Evolutionary conservation across 2,888 invertebrate genomes (phyloP).

Genomic region (Cheilosia pagana): DNA sequence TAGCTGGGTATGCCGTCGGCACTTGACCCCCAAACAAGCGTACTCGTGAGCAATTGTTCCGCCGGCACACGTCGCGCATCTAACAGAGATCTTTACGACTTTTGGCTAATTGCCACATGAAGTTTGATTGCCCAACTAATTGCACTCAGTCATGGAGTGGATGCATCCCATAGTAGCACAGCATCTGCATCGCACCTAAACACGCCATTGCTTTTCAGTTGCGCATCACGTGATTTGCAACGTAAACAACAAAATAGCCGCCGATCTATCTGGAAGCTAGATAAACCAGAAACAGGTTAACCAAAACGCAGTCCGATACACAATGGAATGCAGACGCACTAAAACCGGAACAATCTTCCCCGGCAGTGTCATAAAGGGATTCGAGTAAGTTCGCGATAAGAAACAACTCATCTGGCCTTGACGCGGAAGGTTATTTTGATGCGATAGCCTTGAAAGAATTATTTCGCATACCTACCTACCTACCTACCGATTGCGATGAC

Average conservation of each 20-base stretch:
- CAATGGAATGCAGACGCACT: conserved; percentile 32
- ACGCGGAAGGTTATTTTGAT: conserved; percentile 17
- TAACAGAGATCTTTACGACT: conserved; percentile 13
- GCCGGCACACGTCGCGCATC: background rate
- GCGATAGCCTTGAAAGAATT: conserved; percentile 30
- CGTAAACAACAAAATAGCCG: background rate
- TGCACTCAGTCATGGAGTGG: conserved; percentile 27
- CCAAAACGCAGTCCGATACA: background rate
- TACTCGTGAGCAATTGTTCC: conserved; percentile 3
- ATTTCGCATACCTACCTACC: background rate
- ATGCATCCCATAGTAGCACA: conserved; percentile 1
- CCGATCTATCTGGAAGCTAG: conserved; percentile 8
- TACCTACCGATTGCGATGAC: background rate
- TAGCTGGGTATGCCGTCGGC: conserved; percentile 19
- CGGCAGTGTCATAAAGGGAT: conserved; percentile 1
- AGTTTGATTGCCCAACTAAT: conserved; percentile 43
- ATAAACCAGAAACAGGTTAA: conserved; percentile 32
- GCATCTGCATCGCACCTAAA: conserved; percentile 17
- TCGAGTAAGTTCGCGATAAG: conserved; percentile 3
- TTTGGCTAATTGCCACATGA: conserved; percentile 43
- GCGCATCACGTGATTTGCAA: conserved; percentile 31
- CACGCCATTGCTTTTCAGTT: no score
- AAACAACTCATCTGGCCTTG: conserved; percentile 3
- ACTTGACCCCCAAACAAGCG: conserved; percentile 23
- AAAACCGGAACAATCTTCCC: conserved; percentile 28